Conservation (phyloP, 2,113 vertebrate species). For the Rhipidura dahli region DNA sequence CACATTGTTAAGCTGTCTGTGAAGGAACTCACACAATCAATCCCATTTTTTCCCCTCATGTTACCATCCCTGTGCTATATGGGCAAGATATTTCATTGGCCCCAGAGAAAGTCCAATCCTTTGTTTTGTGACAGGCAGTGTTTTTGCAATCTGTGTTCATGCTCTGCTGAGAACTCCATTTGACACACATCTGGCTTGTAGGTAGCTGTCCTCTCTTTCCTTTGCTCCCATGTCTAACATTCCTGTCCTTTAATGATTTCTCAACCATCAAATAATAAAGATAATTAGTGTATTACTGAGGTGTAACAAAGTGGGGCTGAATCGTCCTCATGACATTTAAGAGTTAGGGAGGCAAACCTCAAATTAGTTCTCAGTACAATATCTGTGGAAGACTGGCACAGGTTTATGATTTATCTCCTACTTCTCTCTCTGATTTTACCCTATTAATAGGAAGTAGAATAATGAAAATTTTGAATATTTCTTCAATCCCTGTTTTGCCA, state of each 20-base stretch:
- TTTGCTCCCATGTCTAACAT: background rate
- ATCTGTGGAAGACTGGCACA: background rate
- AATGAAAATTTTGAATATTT: background rate
- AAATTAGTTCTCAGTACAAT: background rate
- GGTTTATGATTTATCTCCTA: background rate
- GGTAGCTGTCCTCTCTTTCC: background rate
- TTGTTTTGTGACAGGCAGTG: background rate
- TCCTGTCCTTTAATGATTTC: background rate
- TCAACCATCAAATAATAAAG: background rate
- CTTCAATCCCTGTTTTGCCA: background rate
- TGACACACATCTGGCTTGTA: background rate
- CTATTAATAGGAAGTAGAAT: background rate
- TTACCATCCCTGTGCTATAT: background rate
- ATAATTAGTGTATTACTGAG: background rate
- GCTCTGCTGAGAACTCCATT: background rate
- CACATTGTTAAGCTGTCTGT: background rate
- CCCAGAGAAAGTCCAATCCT: background rate
- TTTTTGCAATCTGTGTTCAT: background rate
- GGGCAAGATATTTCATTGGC: rapidly evolving
- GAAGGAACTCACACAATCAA: background rate
- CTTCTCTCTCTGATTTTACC: background rate
- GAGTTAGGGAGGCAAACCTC: background rate
- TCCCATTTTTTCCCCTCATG: background rate
- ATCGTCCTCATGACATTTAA: background rate
- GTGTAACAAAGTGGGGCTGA: background rate